Conservation (phyloP, 2,888 invertebrate genomes). For the Ectemnius continuus region DNA sequence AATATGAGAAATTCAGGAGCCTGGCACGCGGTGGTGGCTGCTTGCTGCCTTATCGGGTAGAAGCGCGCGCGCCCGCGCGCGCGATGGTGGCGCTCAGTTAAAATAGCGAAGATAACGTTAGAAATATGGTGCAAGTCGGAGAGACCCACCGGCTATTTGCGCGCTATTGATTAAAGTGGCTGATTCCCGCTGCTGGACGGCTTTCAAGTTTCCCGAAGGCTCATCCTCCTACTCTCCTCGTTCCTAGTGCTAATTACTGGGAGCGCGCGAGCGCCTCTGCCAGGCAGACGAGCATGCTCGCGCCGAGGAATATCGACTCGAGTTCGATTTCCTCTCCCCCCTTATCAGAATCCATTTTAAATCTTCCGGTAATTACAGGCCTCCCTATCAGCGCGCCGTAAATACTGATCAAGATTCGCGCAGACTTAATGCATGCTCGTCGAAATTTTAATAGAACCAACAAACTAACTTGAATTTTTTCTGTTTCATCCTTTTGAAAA, state of each 20-base stretch:
- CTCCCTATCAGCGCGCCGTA: not conserved
- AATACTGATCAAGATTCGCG: too few relatives aligned
- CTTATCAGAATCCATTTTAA: slow-evolving; percentile 50
- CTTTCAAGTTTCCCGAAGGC: slow-evolving; percentile 53
- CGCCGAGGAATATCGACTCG: slow-evolving; percentile 38
- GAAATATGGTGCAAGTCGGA: slow-evolving; percentile 53
- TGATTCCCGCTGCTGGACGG: slow-evolving; percentile 53
- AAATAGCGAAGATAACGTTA: slow-evolving; percentile 44
- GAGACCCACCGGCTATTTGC: slow-evolving; percentile 60
- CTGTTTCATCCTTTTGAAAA: too few relatives aligned
- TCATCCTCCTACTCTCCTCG: too few relatives aligned
- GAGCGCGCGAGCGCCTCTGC: slow-evolving; percentile 14
- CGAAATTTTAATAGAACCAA: too few relatives aligned
- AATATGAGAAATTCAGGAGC: slow-evolving; percentile 41
- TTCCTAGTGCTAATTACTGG: slow-evolving; percentile 49
- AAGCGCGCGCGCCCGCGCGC: not conserved
- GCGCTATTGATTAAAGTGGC: slow-evolving; percentile 57
- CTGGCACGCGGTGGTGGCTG: slow-evolving; percentile 24
- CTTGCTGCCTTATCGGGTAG: slow-evolving; percentile 51
- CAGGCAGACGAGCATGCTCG: not conserved
- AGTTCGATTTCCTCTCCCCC: slow-evolving; percentile 49
- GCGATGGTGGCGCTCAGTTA: not conserved
- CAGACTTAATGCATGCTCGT: too few relatives aligned
- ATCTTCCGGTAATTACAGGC: slow-evolving; percentile 43
- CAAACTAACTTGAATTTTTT: too few relatives aligned